A percentile compares a stretch with the other conserved stretches of the same genome.
These are phyloP conservation scores for Spatula versicolor DNA, from an alignment of 2,797 vertebrate species.

Conservation along the genomic window DNA sequence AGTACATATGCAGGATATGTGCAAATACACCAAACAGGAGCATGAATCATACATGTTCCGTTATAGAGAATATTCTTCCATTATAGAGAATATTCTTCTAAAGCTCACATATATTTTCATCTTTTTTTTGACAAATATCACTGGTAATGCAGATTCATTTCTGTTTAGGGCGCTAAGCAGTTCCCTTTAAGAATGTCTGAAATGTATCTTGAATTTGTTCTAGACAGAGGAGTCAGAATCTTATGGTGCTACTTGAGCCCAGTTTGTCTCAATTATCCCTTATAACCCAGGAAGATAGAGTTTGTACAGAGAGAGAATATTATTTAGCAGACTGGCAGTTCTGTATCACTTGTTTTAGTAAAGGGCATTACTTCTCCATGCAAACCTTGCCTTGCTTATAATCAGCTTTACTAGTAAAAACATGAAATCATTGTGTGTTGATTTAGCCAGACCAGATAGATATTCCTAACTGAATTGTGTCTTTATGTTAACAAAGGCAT, in stretches of 20 bases:
- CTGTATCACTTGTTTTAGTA: background rate
- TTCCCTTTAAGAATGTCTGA: background rate
- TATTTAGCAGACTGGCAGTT: background rate
- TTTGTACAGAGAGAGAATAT: background rate
- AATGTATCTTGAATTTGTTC: background rate
- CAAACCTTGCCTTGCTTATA: background rate
- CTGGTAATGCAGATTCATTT: background rate
- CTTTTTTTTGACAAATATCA: background rate
- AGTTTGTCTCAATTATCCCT: background rate
- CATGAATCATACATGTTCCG: background rate
- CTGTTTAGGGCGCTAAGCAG: background rate
- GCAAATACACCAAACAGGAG: background rate
- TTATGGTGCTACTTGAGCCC: background rate
- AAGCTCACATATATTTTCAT: background rate
- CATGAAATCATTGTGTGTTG: background rate
- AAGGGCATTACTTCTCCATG: background rate
- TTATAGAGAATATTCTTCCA: background rate
- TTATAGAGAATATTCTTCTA: background rate
- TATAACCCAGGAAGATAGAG: background rate
- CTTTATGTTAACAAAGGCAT: background rate
- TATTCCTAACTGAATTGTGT: background rate
- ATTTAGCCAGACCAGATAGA: background rate
- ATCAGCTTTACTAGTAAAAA: background rate
- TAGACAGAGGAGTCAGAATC: background rate
- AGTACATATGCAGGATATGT: background rate